Base-by-base conservation (phyloP, 2,797 vertebrate species). In the Odontamblyopus lacepedii region DNA sequence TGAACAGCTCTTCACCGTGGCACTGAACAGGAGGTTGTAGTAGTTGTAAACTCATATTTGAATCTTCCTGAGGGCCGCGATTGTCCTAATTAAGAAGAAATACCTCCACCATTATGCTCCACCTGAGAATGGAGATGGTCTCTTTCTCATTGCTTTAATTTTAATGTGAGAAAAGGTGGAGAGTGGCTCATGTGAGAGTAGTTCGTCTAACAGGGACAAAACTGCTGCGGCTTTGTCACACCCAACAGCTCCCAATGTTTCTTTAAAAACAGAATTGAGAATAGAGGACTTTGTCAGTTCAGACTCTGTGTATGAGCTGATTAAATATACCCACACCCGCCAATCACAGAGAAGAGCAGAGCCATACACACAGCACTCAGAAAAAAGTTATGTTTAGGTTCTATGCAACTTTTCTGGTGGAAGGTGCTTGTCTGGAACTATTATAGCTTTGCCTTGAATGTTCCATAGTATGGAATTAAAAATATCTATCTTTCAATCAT, bases 231-330 rank as follows among this genome's bases (percentile, higher is more conserved):
- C 62, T 18, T 69, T 9, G 70, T 63, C 69, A 77, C 74, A 87
- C 74, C 83, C 78, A 74, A 29, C 73, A 55, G 67, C 74, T 79
- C 76, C 23, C 50, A 77, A 9, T 69, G 32, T 68, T 78, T 79
- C 63, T 35, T 62, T 62, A 19, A 83, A 72, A 63, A 82, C 78
- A 82, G 35, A 73, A 69, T 80, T 78, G 81, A 78, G 76, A 79
- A 75, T 18, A n/a, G 51, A 74, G 72, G 72, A 77, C 76, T 78
- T 85, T 86, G 73, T 82, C 85, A 75, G 51, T 75, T 81, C 72
- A 76, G 73, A 75, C 48, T 75, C 86, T 78, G 85, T 15, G 44
- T 78, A 85, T 66, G n/a, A 70, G 80, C 78, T 86, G 84, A 90
- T 89, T 82, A 80, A 85, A 83, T 48, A 83, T 48, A 48, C 44